phyloP scores from a whole-genome alignment of 2,888 invertebrate genomes.

The Drosophila cognata region DNA sequence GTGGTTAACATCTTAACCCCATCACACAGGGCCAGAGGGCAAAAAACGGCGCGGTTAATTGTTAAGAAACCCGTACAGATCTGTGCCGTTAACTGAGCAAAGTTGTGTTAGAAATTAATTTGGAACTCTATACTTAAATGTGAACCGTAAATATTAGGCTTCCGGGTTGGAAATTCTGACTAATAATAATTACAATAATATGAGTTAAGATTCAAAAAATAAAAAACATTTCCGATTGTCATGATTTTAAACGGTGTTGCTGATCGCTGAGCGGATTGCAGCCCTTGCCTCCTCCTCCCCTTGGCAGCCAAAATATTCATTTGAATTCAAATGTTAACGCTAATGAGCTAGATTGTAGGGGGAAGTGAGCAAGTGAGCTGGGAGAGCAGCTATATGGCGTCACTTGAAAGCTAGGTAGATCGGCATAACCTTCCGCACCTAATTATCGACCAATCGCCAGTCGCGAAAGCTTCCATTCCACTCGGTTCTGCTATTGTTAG shows the following conservation, averaged over 20 bases:
- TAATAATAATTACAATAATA: background rate
- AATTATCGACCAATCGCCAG: slow-evolving; percentile 44
- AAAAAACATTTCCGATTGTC: background rate
- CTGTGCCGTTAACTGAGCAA: slow-evolving; percentile 21
- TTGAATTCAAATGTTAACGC: slow-evolving; percentile 33
- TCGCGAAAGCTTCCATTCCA: slow-evolving; percentile 42
- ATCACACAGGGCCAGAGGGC: slow-evolving; percentile 3
- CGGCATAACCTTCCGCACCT: slow-evolving; percentile 37
- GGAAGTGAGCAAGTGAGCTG: slow-evolving; percentile 14
- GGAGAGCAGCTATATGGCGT: slow-evolving; percentile 37
- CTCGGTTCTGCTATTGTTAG: slow-evolving; percentile 4
- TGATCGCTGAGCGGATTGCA: background rate
- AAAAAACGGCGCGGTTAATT: slow-evolving; percentile 12
- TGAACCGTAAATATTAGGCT: background rate
- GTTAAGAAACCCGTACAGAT: slow-evolving; percentile 1
- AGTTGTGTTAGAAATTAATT: background rate
- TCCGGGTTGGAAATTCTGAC: background rate
- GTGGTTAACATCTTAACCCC: slow-evolving; percentile 23
- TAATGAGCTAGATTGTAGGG: slow-evolving; percentile 30
- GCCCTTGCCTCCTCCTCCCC: background rate
- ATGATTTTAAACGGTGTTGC: background rate
- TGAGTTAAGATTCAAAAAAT: background rate
- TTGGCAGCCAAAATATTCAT: slow-evolving; percentile 9
- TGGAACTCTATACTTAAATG: background rate
- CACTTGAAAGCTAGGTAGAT: slow-evolving; percentile 21